Evolutionary conservation across 2,113 vertebrate species (phyloP).

Genomic region (Pipra filicauda): DNA sequence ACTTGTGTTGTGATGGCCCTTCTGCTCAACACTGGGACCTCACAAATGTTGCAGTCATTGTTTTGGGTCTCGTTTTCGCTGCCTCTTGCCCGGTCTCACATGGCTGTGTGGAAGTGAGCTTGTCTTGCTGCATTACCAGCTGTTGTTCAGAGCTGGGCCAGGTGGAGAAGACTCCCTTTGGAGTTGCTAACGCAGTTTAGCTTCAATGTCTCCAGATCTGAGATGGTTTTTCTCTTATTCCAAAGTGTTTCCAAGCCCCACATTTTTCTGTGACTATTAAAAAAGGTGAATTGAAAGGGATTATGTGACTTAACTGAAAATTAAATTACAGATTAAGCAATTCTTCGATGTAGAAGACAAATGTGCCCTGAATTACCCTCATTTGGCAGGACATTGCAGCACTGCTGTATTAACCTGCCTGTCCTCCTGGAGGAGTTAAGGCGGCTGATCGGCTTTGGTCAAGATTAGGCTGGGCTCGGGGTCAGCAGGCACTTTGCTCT

Average conservation of each 20-base stretch:
- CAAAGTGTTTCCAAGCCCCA: neutral
- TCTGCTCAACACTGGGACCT: neutral
- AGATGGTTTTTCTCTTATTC: neutral
- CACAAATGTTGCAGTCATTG: neutral
- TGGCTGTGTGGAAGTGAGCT: neutral
- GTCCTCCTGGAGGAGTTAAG: neutral
- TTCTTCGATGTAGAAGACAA: neutral
- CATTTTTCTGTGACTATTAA: neutral
- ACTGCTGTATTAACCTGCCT: neutral
- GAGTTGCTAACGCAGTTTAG: neutral
- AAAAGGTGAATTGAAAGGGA: neutral
- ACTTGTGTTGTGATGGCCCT: neutral
- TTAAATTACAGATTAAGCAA: neutral
- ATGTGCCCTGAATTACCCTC: neutral
- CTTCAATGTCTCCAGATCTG: neutral
- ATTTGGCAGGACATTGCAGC: neutral
- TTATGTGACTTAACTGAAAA: neutral
- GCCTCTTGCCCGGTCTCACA: accelerated
- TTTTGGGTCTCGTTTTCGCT: accelerated
- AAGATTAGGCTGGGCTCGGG: neutral
- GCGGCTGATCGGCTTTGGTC: neutral
- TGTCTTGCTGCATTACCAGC: neutral
- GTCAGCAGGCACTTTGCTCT: neutral
- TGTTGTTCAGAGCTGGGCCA: neutral
- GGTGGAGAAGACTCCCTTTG: neutral